These are phyloP conservation scores for Serranus cabrilla DNA, from an alignment of 2,797 vertebrate species.

Conservation along the genomic window DNA sequence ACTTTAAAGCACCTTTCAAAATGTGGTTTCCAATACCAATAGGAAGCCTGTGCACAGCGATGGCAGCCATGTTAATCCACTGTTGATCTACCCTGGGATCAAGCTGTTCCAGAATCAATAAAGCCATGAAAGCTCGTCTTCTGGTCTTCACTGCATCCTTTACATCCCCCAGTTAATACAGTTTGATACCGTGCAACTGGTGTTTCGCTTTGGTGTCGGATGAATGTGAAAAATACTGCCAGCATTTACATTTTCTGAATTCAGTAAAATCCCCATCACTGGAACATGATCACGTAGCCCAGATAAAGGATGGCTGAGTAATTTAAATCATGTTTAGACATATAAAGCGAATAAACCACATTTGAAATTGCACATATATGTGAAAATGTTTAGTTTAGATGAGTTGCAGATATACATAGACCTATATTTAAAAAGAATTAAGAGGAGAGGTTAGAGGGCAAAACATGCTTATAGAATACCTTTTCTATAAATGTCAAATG, in stretches of 20 bases:
- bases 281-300: background rate
- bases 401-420: no score
- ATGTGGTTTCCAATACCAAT: constrained; percentile 50
- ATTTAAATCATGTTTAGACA: background rate
- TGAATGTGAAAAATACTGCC: constrained; percentile 9
- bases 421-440: no score
- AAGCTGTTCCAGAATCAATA: constrained; percentile 79
- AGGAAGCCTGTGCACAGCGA: constrained; percentile 46
- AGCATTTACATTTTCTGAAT: constrained; percentile 36
- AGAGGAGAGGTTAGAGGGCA: no score
- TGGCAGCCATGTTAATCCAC: constrained; percentile 79
- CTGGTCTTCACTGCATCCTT: constrained; percentile 65
- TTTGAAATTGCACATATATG: background rate
- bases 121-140: constrained; percentile 67
- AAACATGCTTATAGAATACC: no score
- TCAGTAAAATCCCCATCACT: constrained; percentile 7
- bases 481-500: no score
- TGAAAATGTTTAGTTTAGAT: background rate
- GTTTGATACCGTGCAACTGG: constrained; percentile 35
- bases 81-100: constrained; percentile 76
- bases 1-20: constrained; percentile 51
- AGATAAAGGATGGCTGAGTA: background rate
- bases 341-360: background rate
- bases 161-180: constrained; percentile 52
- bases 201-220: constrained; percentile 30